Conservation (phyloP, 2,888 invertebrate species). For the Ptychoptera albimana region DNA sequence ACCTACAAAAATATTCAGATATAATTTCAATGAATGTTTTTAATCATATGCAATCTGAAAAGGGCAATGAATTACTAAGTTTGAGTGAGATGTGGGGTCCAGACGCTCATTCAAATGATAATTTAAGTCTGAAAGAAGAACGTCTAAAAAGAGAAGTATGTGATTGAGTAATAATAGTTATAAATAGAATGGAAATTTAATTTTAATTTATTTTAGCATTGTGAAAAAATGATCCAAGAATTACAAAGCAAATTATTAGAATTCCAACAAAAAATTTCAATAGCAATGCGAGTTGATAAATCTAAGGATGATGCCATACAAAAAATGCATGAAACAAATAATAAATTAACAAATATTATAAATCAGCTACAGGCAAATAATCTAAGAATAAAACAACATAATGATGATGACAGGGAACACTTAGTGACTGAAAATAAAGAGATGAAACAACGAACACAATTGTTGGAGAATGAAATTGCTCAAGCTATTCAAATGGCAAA, state of each 20-base stretch:
- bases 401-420: conserved; percentile 15
- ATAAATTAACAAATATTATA: conserved; percentile 26
- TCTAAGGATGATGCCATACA: conserved; percentile 54
- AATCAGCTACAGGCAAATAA: background rate
- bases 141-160: conserved; percentile 56
- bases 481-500: conserved; percentile 53
- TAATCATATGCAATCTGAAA: conserved; percentile 6
- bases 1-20: too few relatives aligned
- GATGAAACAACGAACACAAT: conserved; percentile 34
- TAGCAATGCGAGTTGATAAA: conserved; percentile 60
- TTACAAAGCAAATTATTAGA: conserved; percentile 57
- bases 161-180: conserved; percentile 7
- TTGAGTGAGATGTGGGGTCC: conserved; percentile 25
- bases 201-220: conserved; percentile 39
- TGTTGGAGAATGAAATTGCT: conserved; percentile 53
- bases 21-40: too few relatives aligned
- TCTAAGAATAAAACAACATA: conserved; percentile 11
- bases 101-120: conserved; percentile 18
- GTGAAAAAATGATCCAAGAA: conserved; percentile 58
- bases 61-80: conserved; percentile 20
- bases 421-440: conserved; percentile 26
- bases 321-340: conserved; percentile 47
- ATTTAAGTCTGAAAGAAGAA: conserved; percentile 54
- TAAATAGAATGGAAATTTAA: background rate
- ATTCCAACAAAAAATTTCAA: conserved; percentile 62